These are phyloP conservation scores for Minunthozetes semirufus DNA, from an alignment of 2,888 invertebrate genomes.

Conservation along the genomic window DNA sequence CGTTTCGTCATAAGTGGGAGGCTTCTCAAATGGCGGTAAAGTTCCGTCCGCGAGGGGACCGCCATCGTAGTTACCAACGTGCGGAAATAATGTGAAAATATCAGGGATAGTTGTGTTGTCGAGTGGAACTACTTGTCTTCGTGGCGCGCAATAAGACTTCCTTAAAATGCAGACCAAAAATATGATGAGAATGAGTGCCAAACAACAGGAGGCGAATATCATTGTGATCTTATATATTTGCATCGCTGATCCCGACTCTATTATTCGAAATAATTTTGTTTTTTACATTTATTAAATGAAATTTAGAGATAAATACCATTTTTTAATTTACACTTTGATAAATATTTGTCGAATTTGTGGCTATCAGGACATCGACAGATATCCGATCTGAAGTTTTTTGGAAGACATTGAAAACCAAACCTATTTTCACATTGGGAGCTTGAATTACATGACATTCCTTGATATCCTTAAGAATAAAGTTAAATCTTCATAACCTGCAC, in stretches of 20 bases:
- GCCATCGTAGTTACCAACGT: constrained; percentile 27
- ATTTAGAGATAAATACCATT: neutral
- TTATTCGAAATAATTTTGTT: neutral
- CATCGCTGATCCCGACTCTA: constrained; percentile 2
- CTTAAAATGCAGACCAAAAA: constrained; percentile 31
- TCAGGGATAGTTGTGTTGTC: neutral
- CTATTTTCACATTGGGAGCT: no score
- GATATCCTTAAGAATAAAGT: no score
- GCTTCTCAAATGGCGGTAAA: constrained; percentile 25
- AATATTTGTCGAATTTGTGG: no score
- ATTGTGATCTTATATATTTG: constrained; percentile 36
- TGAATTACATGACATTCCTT: no score
- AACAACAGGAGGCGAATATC: constrained; percentile 35
- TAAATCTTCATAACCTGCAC: no score
- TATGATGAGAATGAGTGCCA: constrained; percentile 33
- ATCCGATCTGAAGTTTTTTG: no score
- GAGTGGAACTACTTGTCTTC: neutral
- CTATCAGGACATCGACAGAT: no score
- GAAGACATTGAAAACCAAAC: no score
- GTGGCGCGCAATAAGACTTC: constrained; percentile 29
- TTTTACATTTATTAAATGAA: neutral
- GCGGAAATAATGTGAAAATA: constrained; percentile 27
- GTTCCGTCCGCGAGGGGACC: constrained; percentile 15
- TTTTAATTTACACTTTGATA: no score
- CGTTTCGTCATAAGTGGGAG: constrained; percentile 34